Evolutionary conservation across 2,888 invertebrate species (phyloP).

Genomic region (Hyposoter dolosus): DNA sequence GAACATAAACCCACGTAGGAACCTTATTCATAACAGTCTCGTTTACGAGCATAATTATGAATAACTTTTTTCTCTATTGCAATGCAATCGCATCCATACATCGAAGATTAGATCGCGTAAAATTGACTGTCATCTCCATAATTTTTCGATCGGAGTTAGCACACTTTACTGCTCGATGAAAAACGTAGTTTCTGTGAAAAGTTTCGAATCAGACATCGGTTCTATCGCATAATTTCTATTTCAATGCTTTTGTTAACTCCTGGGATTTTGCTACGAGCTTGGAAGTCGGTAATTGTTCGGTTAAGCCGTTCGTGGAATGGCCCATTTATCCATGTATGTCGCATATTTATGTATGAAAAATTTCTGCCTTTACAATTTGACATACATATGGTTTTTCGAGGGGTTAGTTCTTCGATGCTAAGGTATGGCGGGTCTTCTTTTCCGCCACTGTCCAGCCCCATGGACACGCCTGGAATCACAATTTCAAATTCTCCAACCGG

Average conservation of each 20-base stretch:
- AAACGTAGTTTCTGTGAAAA: not conserved
- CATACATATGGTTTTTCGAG: not conserved
- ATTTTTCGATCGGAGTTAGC: not conserved
- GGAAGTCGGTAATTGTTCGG: not conserved
- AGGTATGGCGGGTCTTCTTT: slow-evolving; percentile 62
- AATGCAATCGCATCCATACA: not conserved
- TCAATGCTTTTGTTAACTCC: not conserved
- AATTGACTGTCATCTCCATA: not conserved
- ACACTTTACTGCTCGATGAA: not conserved
- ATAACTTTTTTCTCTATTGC: not conserved
- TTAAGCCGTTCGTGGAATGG: not conserved
- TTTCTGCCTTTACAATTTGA: not conserved
- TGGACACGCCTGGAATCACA: slow-evolving; percentile 81
- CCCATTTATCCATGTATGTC: slow-evolving; percentile 1
- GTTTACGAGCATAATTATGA: slow-evolving; percentile 3
- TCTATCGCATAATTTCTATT: not conserved
- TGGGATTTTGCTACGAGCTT: not conserved
- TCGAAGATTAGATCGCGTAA: not conserved
- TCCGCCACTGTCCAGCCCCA: slow-evolving; percentile 69
- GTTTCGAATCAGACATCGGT: not conserved
- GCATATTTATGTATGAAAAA: not conserved
- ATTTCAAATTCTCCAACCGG: slow-evolving; percentile 77
- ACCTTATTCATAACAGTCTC: slow-evolving; percentile 6
- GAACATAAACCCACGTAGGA: not conserved
- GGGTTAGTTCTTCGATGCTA: slow-evolving; percentile 65